Percentiles rank a stretch among this genome's conserved stretches.
Evolutionary conservation across 1,140 invertebrate genomes (phyloP).

Genomic region (Chlorops oryzae): DNA sequence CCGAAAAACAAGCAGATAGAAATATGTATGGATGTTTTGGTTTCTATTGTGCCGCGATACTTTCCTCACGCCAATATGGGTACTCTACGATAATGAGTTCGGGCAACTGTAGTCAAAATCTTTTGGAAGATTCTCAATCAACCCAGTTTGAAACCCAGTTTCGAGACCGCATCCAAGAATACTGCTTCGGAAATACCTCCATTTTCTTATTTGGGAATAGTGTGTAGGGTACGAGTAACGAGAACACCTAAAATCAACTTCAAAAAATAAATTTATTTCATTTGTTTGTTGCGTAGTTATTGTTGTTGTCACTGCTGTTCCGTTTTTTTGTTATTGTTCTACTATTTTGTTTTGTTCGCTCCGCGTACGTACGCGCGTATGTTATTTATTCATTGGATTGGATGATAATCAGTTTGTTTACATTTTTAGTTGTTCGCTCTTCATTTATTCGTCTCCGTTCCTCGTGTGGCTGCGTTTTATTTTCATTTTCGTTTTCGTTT

Average conservation of each 20-base stretch:
- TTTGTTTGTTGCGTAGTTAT: conserved; percentile 2
- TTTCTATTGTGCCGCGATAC: too few relatives aligned
- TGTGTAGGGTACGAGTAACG: neutral
- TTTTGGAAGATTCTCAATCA: too few relatives aligned
- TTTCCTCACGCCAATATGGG: too few relatives aligned
- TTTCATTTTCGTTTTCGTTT: neutral
- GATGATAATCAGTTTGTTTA: conserved; percentile 48
- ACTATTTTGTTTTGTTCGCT: neutral
- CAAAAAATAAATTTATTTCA: neutral
- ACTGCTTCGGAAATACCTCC: too few relatives aligned
- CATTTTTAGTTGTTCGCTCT: conserved; percentile 35
- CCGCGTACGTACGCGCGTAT: conserved; percentile 13
- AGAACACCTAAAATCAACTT: neutral
- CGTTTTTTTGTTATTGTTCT: neutral
- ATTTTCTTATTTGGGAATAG: too few relatives aligned
- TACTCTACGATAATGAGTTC: too few relatives aligned
- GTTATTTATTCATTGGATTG: conserved; percentile 46
- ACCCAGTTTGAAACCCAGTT: too few relatives aligned
- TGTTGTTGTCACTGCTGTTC: conserved; percentile 6
- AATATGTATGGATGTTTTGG: too few relatives aligned
- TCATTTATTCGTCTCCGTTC: conserved; percentile 1
- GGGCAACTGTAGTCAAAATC: too few relatives aligned
- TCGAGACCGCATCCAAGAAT: too few relatives aligned
- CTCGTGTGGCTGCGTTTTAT: neutral
- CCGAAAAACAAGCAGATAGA: too few relatives aligned